phyloP scores from a whole-genome alignment of 2,888 invertebrate species.

The Ophion slaviceki region DNA sequence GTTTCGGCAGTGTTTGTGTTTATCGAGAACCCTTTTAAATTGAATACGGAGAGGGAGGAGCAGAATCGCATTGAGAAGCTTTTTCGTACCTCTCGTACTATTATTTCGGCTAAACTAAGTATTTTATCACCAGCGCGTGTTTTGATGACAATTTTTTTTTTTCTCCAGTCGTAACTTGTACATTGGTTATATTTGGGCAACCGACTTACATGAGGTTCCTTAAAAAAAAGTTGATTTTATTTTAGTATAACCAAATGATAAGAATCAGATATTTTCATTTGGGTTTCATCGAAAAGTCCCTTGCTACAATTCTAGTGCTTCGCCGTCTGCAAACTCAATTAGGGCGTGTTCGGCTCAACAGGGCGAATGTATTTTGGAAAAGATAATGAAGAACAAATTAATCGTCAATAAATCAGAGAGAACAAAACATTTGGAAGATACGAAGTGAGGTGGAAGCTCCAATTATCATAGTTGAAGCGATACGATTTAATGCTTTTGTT shows the following conservation, averaged over 20 bases:
- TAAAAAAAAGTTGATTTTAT: neutral
- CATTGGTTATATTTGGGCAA: too few species aligned
- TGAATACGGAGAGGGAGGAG: neutral
- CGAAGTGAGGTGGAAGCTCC: neutral
- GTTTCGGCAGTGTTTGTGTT: neutral
- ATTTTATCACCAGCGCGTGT: neutral
- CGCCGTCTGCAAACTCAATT: too few species aligned
- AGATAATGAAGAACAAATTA: neutral
- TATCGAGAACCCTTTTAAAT: constrained; percentile 7
- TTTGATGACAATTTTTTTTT: too few species aligned
- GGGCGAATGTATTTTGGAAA: constrained; percentile 1
- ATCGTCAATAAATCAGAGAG: constrained; percentile 8
- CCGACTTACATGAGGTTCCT: too few species aligned
- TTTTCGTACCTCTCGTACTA: neutral
- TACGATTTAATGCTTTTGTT: constrained; percentile 7
- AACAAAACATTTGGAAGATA: neutral
- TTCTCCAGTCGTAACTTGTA: too few species aligned
- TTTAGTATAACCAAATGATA: too few species aligned
- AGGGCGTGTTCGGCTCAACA: too few species aligned
- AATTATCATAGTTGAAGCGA: neutral
- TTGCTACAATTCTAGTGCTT: too few species aligned
- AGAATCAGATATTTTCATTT: too few species aligned
- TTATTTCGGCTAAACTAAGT: neutral
- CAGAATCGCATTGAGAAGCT: neutral
- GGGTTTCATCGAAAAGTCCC: too few species aligned